Conservation (phyloP, 2,888 invertebrate genomes). For the Lathronympha strigana region DNA sequence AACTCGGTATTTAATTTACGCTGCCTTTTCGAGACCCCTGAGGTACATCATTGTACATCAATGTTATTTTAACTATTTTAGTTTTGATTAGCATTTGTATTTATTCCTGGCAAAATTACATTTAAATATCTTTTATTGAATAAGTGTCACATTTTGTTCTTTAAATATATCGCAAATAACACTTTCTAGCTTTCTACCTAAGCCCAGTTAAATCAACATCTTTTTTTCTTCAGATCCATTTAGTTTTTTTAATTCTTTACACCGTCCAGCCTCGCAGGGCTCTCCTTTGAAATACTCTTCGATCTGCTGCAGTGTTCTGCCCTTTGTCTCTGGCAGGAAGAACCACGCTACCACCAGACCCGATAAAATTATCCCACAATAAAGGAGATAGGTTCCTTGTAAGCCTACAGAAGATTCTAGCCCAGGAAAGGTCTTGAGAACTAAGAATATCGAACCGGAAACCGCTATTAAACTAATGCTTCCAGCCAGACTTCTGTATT, state of each 20-base stretch:
- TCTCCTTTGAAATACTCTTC: conserved; percentile 81
- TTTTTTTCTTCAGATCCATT: conserved; percentile 22
- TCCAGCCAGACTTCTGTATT: conserved; percentile 85
- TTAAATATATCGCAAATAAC: too few species aligned
- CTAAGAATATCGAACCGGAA: conserved; percentile 83
- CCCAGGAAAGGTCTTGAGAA: conserved; percentile 85
- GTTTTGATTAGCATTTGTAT: too few species aligned
- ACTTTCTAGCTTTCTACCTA: not conserved
- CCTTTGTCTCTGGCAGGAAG: conserved; percentile 86
- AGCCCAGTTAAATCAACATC: not conserved
- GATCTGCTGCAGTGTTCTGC: conserved; percentile 86
- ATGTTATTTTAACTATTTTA: too few species aligned
- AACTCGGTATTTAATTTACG: too few species aligned
- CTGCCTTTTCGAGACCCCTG: too few species aligned
- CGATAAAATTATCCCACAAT: conserved; percentile 78
- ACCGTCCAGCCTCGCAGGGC: conserved; percentile 56
- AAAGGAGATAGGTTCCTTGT: conserved; percentile 83
- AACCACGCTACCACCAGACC: conserved; percentile 81
- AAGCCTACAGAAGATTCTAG: conserved; percentile 78
- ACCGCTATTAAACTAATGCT: conserved; percentile 84
- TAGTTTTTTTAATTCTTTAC: conserved; percentile 50
- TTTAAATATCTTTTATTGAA: too few species aligned
- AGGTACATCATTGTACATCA: too few species aligned
- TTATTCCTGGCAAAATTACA: too few species aligned
- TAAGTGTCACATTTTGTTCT: too few species aligned